A percentile compares a stretch with the other conserved stretches of the same genome.
phyloP scores from a whole-genome alignment of 2,797 vertebrate genomes.

The Podarcis siculus region DNA sequence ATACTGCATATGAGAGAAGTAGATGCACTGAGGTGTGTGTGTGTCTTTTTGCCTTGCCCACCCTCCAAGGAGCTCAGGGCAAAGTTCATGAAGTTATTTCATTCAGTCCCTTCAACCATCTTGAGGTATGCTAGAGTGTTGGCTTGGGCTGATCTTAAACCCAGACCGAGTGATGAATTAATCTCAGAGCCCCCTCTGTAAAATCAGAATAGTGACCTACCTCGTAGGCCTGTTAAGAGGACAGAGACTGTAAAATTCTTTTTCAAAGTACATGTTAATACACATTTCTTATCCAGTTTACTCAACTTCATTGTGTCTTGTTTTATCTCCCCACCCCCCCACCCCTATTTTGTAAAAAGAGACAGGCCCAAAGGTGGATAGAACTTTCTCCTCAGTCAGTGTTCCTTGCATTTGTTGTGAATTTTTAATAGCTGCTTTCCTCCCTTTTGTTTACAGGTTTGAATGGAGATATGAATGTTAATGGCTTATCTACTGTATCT shows the following conservation, averaged over 20 bases:
- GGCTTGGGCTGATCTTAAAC: not conserved
- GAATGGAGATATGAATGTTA: constrained; percentile 97
- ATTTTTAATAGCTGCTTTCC: not conserved
- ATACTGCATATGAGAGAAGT: not conserved
- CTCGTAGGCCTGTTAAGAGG: not conserved
- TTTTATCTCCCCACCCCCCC: not conserved
- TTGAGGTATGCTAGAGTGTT: not conserved
- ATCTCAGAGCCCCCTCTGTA: not conserved
- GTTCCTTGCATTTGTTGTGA: not conserved
- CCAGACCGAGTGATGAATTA: not conserved
- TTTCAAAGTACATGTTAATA: not conserved
- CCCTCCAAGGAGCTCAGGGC: not conserved
- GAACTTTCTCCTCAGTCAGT: not conserved
- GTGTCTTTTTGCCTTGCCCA: not conserved
- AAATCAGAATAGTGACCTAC: not conserved
- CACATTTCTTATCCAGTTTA: not conserved
- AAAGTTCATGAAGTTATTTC: not conserved
- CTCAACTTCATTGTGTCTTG: not conserved
- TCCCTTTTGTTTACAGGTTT: constrained; percentile 81
- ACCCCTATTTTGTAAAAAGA: not conserved
- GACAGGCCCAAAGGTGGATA: not conserved
- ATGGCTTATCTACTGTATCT: constrained; percentile 96
- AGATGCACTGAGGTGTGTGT: not conserved
- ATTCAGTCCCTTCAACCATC: not conserved
- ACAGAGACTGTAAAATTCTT: not conserved